Base-by-base conservation (phyloP, 2,888 invertebrate genomes). In the Xylota segnis region DNA sequence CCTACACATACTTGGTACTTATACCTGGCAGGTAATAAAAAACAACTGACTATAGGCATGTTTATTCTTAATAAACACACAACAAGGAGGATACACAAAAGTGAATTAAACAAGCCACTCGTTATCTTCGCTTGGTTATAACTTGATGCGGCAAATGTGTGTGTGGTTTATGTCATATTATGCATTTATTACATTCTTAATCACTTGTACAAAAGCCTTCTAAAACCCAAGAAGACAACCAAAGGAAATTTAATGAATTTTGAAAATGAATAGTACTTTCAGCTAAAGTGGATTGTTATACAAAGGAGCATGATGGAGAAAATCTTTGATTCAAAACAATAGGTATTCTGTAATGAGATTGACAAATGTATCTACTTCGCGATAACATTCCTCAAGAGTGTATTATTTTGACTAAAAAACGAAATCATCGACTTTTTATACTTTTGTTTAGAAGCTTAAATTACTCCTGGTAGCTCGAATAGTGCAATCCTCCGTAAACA, bases 61-160 rank as follows among this genome's bases (percentile, higher is more conserved):
- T 56, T 43, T 68, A 34, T 34, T 45, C 12, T 14, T 43, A 45
- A 45, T 65, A 54, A 45, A 71, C 34, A n/a, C 14, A 47, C 45
- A 71, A 45, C 45, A 34, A 18, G 71, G 34, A 34, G 18, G 32
- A 54, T 65, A 65, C 43, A 75, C 10, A 65, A 56, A 45, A 32
- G 54, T 27, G 50, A 61, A 72, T 72, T 61, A 47, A 61, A 37
- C 74, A 75, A 45, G 34, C 47, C 54, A 54, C 40, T 32, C 45
- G 63, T 65, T 45, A 50, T 63, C 74, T 32, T 63, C 32, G 18
- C 29, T 72, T 27, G 37, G 50, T 66, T 50, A 52, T 66, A 23
- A 10, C 52, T 50, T 14, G 27, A 18, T 27, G 37, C 6, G 32
- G 34, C 16, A 45, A 56, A 2, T 70, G 18, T 43, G 7, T 59